Evolutionary conservation across 1,140 invertebrate species (phyloP), one percentile per base, ranked within the genome.

Genomic region (Conus ventricosus): DNA sequence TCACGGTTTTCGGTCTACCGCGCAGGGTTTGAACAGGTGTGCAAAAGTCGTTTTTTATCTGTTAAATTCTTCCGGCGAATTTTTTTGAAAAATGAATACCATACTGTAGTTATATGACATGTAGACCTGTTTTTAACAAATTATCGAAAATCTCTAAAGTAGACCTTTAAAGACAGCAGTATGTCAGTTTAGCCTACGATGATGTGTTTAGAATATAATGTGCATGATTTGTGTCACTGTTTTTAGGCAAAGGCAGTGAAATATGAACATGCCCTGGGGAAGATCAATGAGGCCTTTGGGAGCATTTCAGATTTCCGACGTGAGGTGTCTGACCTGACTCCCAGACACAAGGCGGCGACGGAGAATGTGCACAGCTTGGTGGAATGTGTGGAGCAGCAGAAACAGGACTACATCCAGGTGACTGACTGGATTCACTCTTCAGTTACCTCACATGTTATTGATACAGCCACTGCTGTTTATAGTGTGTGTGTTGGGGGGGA

Each of bases 261-360:
- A 60, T 94, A 92, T 91, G 92, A 94, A 83, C 87, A 90, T 67
- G 93, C 93, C 13, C 89, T 95, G 20, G 89, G 89, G 17, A 94
- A 94, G 85, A 92, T 95, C 71, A 91, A 94, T 88, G 93, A 94
- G 89, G 94, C 94, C 15, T 94, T 93, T 91, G 93, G 92, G 0
- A 94, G 92, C 76, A 94, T 95, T 53, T 90, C 88, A 76, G 90
- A 92, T 51, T 94, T 91, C 85, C 93, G 92, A 86, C 90, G 90
- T 71, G 90, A 94, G 81, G 93, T 94, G 10, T 92, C 92, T 0
- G 89, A 92, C 25, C 89, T 95, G 60, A 89, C 89, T 75, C 94
- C 94, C 13, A 90, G 92, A 87, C 93, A 93, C 78, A 92, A 92
- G 81, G 84, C 83, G 53, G 91, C 94, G 11, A 87, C 89, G 17